phyloP scores from a whole-genome alignment of 2,888 invertebrate species.

The Lasius platythorax region DNA sequence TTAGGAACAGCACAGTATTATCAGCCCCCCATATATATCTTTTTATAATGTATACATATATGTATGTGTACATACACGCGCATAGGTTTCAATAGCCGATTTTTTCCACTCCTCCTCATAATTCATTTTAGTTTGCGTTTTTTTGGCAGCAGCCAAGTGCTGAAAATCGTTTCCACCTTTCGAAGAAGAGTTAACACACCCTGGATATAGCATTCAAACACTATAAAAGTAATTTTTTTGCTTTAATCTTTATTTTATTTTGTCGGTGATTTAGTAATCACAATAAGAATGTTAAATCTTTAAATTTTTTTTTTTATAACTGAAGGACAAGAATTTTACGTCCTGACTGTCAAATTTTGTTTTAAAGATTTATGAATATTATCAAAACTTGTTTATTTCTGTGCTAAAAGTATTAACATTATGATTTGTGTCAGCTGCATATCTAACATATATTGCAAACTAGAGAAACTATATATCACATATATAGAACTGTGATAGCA shows the following conservation, averaged over 20 bases:
- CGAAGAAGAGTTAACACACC: neutral
- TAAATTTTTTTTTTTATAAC: neutral
- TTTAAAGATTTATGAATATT: neutral
- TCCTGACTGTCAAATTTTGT: neutral
- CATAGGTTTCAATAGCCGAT: no score
- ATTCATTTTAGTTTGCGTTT: neutral
- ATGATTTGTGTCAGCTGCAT: neutral
- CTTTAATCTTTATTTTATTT: neutral
- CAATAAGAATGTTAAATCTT: neutral
- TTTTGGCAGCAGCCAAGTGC: neutral
- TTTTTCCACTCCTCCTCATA: no score
- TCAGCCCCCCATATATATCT: no score
- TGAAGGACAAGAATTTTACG: neutral
- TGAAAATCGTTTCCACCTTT: neutral
- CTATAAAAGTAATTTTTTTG: neutral
- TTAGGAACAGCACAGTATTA: no score
- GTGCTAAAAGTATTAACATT: neutral
- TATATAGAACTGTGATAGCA: conserved; percentile 16
- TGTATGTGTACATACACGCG: no score
- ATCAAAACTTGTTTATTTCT: neutral
- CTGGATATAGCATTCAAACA: neutral
- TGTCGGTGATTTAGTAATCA: neutral
- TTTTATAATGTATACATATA: no score
- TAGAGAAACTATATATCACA: conserved; percentile 12
- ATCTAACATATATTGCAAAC: neutral